Conservation (phyloP, 2,888 invertebrate genomes). For the Laspeyria flexula region DNA sequence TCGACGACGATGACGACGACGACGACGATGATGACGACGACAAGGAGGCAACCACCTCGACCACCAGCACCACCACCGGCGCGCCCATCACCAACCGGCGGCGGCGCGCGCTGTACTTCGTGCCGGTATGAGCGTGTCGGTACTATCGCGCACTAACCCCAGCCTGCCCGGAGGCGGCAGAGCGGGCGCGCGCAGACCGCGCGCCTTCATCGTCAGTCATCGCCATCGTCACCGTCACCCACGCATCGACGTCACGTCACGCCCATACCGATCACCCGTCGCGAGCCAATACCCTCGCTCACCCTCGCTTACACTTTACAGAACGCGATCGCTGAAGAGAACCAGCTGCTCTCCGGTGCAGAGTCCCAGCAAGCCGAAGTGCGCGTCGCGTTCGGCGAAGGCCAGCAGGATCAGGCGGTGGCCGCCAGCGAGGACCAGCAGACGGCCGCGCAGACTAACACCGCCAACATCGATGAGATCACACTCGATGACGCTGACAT, state of each 20-base stretch:
- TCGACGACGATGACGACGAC: slow-evolving; percentile 81
- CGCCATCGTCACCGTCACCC: slow-evolving; percentile 49
- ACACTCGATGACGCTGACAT: slow-evolving; percentile 89
- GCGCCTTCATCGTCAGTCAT: slow-evolving; percentile 64
- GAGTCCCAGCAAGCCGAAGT: slow-evolving; percentile 88
- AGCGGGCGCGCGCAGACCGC: slow-evolving; percentile 60
- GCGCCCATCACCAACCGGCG: slow-evolving; percentile 46
- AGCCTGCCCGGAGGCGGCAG: slow-evolving; percentile 82
- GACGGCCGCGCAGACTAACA: slow-evolving; percentile 87
- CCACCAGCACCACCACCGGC: slow-evolving; percentile 41
- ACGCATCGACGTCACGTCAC: slow-evolving; percentile 39
- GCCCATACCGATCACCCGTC: slow-evolving; percentile 36
- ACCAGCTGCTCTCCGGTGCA: slow-evolving; percentile 81
- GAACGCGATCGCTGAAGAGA: slow-evolving; percentile 77
- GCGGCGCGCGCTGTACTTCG: slow-evolving; percentile 68
- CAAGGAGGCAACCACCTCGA: slow-evolving; percentile 38
- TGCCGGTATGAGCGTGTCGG: slow-evolving; percentile 76
- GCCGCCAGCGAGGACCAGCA: slow-evolving; percentile 72
- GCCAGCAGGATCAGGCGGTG: slow-evolving; percentile 50
- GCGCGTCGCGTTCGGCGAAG: slow-evolving; percentile 85
- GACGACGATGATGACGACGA: slow-evolving; percentile 88
- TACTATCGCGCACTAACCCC: slow-evolving; percentile 67
- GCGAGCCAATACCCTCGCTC: slow-evolving; percentile 8
- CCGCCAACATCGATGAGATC: slow-evolving; percentile 89
- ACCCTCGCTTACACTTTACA: slow-evolving; percentile 50